A percentile compares a stretch with the other conserved stretches of the same genome.
Evolutionary conservation across 1,140 invertebrate genomes (phyloP).

Genomic region (Cydia amplana): DNA sequence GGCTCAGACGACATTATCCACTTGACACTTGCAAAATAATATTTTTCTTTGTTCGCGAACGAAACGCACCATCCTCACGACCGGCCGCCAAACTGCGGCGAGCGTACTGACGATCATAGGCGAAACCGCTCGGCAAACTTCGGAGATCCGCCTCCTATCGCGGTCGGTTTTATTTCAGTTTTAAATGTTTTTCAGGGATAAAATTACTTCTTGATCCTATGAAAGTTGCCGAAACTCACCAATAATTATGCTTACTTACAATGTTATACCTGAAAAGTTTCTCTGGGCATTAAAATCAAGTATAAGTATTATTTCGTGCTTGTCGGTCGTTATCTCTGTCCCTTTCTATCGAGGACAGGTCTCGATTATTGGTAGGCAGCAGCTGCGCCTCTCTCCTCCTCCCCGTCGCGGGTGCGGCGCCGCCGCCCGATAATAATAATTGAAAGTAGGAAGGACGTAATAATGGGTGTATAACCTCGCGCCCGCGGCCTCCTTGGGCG

Average conservation of each 20-base stretch:
- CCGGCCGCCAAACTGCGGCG: slow-evolving; percentile 76
- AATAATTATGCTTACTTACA: slow-evolving; percentile 22
- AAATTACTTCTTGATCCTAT: slow-evolving; percentile 18
- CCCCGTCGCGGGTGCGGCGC: slow-evolving; percentile 75
- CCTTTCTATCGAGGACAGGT: slow-evolving; percentile 65
- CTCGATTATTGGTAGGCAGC: slow-evolving; percentile 79
- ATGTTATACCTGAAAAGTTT: slow-evolving; percentile 12
- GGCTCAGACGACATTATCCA: slow-evolving; percentile 78
- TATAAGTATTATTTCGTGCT: slow-evolving; percentile 44
- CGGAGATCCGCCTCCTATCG: slow-evolving; percentile 78
- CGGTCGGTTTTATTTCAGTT: slow-evolving; percentile 57
- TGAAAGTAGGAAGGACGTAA: slow-evolving; percentile 80
- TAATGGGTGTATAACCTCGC: slow-evolving; percentile 79
- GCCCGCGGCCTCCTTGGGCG: slow-evolving; percentile 79
- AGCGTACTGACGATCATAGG: slow-evolving; percentile 62
- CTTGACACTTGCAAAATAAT: slow-evolving; percentile 66
- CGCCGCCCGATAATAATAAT: slow-evolving; percentile 78
- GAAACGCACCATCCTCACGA: slow-evolving; percentile 75
- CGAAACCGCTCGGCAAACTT: slow-evolving; percentile 64
- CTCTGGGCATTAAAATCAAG: slow-evolving; percentile 23
- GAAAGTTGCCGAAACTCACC: slow-evolving; percentile 23
- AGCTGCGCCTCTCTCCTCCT: slow-evolving; percentile 78
- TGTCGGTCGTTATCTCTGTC: slow-evolving; percentile 54
- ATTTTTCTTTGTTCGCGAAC: slow-evolving; percentile 70
- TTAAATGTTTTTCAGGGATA: slow-evolving; percentile 41